These are phyloP conservation scores for Leptobrachium leishanense DNA, from an alignment of 2,113 vertebrate genomes.

Conservation along the genomic window DNA sequence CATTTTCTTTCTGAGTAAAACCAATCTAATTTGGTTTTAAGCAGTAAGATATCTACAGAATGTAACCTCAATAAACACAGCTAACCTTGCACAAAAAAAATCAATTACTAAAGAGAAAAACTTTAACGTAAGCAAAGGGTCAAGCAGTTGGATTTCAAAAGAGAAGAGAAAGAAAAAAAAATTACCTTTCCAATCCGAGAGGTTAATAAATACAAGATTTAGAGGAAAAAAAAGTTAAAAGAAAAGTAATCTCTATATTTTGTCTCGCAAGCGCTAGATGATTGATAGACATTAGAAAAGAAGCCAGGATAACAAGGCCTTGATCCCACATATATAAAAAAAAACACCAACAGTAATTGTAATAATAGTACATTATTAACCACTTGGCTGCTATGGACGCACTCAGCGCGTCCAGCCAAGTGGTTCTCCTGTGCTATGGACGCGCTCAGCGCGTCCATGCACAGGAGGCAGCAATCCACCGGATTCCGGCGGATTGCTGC, in stretches of 20 bases:
- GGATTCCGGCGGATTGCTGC: too few species aligned
- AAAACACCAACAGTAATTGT: too few species aligned
- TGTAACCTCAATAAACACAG: slow-evolving; percentile 62
- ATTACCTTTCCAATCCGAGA: slow-evolving; percentile 44
- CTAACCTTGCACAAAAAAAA: slow-evolving; percentile 62
- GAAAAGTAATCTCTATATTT: slow-evolving; percentile 25
- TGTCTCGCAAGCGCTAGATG: background rate
- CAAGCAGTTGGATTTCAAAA: slow-evolving; percentile 52
- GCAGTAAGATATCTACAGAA: slow-evolving; percentile 50
- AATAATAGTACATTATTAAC: too few species aligned
- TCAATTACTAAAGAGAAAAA: slow-evolving; percentile 63
- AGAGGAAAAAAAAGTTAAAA: slow-evolving; percentile 57
- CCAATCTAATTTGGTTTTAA: slow-evolving; percentile 54
- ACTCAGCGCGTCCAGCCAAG: too few species aligned
- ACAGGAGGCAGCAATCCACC: too few species aligned
- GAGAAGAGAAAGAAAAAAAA: slow-evolving; percentile 48
- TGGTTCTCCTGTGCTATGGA: too few species aligned
- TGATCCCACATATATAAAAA: too few species aligned
- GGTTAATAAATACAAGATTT: slow-evolving; percentile 61
- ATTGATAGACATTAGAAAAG: too few species aligned
- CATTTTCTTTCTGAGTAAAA: slow-evolving; percentile 28
- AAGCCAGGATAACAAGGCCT: too few species aligned
- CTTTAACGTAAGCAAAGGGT: slow-evolving; percentile 50
- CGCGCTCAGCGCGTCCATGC: too few species aligned
- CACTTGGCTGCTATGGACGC: too few species aligned